A percentile compares a stretch with the other conserved stretches of the same genome.
Evolutionary conservation across 2,797 vertebrate genomes (phyloP).

Genomic region (Nannoperca obscura): DNA sequence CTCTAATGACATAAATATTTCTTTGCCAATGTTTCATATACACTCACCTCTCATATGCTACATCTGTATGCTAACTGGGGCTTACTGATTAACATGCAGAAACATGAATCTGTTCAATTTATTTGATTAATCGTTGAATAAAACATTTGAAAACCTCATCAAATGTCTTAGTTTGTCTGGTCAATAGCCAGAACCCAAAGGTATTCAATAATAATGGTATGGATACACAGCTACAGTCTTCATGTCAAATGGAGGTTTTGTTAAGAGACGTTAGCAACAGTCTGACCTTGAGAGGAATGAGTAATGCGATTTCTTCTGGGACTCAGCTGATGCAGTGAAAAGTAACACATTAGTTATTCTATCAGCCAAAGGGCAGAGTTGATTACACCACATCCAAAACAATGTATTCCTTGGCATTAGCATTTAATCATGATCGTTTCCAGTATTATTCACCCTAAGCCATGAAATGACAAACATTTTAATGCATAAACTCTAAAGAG

Average conservation of each 20-base stretch:
- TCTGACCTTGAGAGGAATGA: background rate
- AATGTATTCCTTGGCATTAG: background rate
- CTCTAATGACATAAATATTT: background rate
- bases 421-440: background rate
- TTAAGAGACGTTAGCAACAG: background rate
- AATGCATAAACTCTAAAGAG: background rate
- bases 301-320: background rate
- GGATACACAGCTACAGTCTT: too few species aligned
- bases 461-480: background rate
- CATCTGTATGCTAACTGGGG: background rate
- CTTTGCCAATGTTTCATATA: background rate
- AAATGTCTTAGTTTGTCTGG: too few species aligned
- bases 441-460: background rate
- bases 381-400: background rate
- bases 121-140: too few species aligned
- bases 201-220: too few species aligned
- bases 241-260: slow-evolving; percentile 4
- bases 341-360: slow-evolving; percentile 8
- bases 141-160: too few species aligned
- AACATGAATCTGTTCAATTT: too few species aligned
- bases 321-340: background rate
- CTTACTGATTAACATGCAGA: too few species aligned
- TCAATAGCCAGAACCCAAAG: too few species aligned
- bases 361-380: slow-evolving; percentile 7
- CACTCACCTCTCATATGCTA: background rate